Percentiles rank a stretch among this genome's conserved stretches.
Conservation (phyloP, 2,797 vertebrate species). For the Myoxocephalus aenaeus region DNA sequence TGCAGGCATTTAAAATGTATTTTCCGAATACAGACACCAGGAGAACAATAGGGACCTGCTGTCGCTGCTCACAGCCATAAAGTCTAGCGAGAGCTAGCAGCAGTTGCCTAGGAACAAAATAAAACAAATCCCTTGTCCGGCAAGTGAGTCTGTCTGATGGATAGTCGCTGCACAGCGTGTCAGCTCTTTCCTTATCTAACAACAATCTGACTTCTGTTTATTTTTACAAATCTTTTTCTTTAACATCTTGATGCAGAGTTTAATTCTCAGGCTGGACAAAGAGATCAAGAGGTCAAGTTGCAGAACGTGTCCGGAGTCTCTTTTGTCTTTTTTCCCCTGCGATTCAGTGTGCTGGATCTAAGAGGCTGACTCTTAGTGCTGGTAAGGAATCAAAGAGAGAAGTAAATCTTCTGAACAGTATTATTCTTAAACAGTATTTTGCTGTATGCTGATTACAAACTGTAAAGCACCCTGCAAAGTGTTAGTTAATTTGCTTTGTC, state of each 20-base stretch:
- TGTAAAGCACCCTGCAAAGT: not conserved
- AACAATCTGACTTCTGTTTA: constrained; percentile 5
- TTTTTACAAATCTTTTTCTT: constrained; percentile 33
- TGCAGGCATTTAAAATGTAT: not conserved
- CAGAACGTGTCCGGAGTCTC: not conserved
- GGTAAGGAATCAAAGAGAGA: constrained; percentile 28
- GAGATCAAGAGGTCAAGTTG: not conserved
- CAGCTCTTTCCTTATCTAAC: not conserved
- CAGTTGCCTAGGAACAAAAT: constrained; percentile 67
- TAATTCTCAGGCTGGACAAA: constrained; percentile 50
- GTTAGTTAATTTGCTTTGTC: constrained; percentile 18
- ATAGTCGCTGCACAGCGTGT: not conserved
- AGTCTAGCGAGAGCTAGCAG: constrained; percentile 6
- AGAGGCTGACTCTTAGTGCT: not conserved
- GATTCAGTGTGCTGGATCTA: not conserved
- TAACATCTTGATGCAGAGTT: constrained; percentile 16
- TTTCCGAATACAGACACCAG: not conserved
- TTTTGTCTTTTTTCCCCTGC: not conserved
- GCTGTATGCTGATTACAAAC: not conserved
- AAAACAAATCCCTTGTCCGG: constrained; percentile 46
- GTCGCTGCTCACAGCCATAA: constrained; percentile 1
- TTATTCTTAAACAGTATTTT: not conserved
- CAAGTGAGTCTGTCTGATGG: constrained; percentile 16
- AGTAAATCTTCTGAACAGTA: not conserved
- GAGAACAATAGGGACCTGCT: constrained; percentile 1